Base-by-base conservation (phyloP, 2,888 invertebrate genomes). In the Diabrotica balteata region DNA sequence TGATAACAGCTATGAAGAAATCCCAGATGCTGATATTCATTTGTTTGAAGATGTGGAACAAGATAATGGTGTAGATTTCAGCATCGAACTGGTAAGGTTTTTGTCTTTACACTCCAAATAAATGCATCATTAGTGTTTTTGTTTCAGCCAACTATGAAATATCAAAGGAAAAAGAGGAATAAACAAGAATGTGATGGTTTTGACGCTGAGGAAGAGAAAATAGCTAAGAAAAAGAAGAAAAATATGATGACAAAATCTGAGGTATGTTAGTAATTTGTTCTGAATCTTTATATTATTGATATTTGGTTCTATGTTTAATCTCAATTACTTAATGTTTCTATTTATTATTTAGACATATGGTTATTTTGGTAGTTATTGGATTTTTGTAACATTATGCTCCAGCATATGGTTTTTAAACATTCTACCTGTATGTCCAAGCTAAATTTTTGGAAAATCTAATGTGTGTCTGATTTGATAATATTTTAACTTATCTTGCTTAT, bases 231-330 rank as follows among this genome's bases (percentile, higher is more conserved):
- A 51, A 69, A 67, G 51, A 72, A 70, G 46, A 72, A 68, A 44
- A 63, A 72, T 54, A 51, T 63, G 52, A 72, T 72, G 72, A 72
- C 72, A 7, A 70, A 68, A 59, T 61, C 67, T 11, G 72, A 72
- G 68, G 72, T 69, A 68, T 44, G 54, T 49, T 32, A 0, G n/a
- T 11, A 32, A 4, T 32, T 32, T 32, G 2, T 32, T 32, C 5
- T 32, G 32, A 32, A 32, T 32, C 32, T 32, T 32, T 32, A 32
- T 1, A 32, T 32, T 4, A n/a, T 5, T 32, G 32, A 5, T 32
- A 32, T 32, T 4, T 32, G 4, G 3, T 32, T 32, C 1, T 32
- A 32, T 32, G 5, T 32, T 32, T 32, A 0, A 32, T 32, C 5
- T 32, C 32, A 32, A 32, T 32, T 32, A 2, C 5, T 32, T 32